Evolutionary conservation across 2,888 invertebrate species (phyloP).

Genomic region (Anodontia alba): DNA sequence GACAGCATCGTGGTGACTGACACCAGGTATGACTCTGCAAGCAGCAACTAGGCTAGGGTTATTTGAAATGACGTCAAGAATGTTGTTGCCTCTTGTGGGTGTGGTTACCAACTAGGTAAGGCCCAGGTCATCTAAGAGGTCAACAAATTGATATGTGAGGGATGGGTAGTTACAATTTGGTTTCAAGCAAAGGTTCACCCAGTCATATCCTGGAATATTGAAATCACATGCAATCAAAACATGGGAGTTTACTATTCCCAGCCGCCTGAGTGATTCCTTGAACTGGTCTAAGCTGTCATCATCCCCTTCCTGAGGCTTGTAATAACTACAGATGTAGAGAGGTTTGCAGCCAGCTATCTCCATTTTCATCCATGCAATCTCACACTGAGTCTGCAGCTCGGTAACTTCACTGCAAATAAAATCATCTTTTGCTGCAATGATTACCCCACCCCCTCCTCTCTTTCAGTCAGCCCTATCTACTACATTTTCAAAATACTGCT

Average conservation of each 20-base stretch:
- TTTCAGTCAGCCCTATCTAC: slow-evolving; percentile 11
- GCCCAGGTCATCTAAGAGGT: slow-evolving; percentile 7
- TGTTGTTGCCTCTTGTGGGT: slow-evolving; percentile 15
- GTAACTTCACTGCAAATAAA: slow-evolving; percentile 8
- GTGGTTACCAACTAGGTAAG: slow-evolving; percentile 4
- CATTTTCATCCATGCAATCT: not conserved
- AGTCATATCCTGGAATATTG: slow-evolving; percentile 21
- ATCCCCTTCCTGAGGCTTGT: slow-evolving; percentile 12
- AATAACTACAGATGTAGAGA: not conserved
- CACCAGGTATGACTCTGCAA: slow-evolving; percentile 13
- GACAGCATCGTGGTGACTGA: slow-evolving; percentile 15
- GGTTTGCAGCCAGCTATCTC: slow-evolving; percentile 9
- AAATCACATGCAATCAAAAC: slow-evolving; percentile 12
- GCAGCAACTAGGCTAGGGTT: slow-evolving; percentile 9
- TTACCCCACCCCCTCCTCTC: slow-evolving; percentile 1
- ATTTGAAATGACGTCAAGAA: slow-evolving; percentile 6
- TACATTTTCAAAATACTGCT: slow-evolving; percentile 10
- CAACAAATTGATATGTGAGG: slow-evolving; percentile 16
- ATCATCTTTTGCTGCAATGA: slow-evolving; percentile 13
- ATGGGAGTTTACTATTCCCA: slow-evolving; percentile 1
- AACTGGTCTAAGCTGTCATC: not conserved
- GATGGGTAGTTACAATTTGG: slow-evolving; percentile 14
- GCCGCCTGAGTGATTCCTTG: not conserved
- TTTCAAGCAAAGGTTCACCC: not conserved
- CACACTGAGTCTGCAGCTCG: not conserved